phyloP scores from a whole-genome alignment of 2,888 invertebrate genomes.

The Lasioglossum vierecki region DNA sequence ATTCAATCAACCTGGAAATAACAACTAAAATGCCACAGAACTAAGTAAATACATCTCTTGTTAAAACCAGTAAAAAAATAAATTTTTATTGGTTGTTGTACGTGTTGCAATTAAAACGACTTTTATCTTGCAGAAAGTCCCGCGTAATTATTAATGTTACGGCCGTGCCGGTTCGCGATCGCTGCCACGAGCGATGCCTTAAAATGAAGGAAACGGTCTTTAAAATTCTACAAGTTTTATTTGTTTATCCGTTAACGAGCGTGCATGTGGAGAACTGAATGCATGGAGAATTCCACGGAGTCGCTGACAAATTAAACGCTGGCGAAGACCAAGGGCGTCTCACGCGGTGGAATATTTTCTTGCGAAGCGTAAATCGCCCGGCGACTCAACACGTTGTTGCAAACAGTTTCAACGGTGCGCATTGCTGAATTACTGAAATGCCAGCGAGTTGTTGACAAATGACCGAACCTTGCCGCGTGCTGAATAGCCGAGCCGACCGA shows the following conservation, averaged over 20 bases:
- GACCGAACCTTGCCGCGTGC: neutral
- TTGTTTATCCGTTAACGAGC: neutral
- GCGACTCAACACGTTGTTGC: conserved; percentile 46
- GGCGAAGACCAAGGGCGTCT: conserved; percentile 18
- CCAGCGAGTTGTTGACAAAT: conserved; percentile 51
- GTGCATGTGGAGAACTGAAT: neutral
- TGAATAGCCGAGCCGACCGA: neutral
- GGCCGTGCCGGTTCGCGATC: too few species aligned
- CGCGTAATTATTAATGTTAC: too few species aligned
- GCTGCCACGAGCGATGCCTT: too few species aligned
- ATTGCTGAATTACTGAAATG: conserved; percentile 46
- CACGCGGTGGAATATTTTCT: conserved; percentile 37
- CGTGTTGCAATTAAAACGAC: too few species aligned
- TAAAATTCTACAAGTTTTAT: neutral
- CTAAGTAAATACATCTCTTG: too few species aligned
- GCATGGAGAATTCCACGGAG: conserved; percentile 22
- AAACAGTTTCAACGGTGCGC: conserved; percentile 31
- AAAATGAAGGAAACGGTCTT: neutral
- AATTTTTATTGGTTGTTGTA: too few species aligned
- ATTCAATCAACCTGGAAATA: too few species aligned
- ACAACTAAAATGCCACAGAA: too few species aligned
- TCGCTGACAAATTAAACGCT: conserved; percentile 49
- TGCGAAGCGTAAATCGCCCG: conserved; percentile 41
- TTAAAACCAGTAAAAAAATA: too few species aligned
- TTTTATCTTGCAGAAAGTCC: too few species aligned